Base-by-base conservation (phyloP, 2,888 invertebrate genomes). In the Stegophylla sp. region DNA sequence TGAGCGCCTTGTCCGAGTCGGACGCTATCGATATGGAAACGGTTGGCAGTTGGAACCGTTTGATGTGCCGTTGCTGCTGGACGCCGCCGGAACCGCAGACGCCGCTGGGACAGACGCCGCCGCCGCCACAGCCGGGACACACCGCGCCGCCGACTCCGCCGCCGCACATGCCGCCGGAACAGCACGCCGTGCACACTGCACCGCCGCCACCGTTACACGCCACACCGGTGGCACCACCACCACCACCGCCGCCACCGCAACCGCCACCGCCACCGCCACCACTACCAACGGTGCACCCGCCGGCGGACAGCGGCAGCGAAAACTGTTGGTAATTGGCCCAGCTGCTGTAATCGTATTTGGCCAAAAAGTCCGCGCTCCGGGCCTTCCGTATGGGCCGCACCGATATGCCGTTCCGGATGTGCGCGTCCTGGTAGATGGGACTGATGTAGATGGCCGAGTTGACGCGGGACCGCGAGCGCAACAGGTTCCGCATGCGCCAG, bases 381-480 rank as follows among this genome's bases (percentile, higher is more conserved):
- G 82, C 82, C 48, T 83, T 83, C 41, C 83, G 76, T 15, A 83
- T 76, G 1, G 82, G 82, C 64, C 63, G 41, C 53, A 74, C 81
- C 53, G 73, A 73, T 48, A 64, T 66, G 28, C 81, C 81, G 59
- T 82, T 67, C 12, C 67, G 45, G 67, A 74, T 67, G 56, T 82
- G 82, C 20, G 77, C 75, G 61, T 82, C 79, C 28, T 79, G 79
- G 63, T 82, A 82, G 12, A 81, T 67, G 26, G 82, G 82, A 51
- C 82, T 81, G 82, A 94, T 92, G 87, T 94, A 94, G 85, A 94
- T 94, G 84, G 94, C 94, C 82, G 94, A 94, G 87, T 94, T 94
- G 86, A 94, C 93, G 81, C 94, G 90, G 83, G 93, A 92, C 83
- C 94, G 89, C 84, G 89, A 89, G 85, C 90, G 89, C 82, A 89